Percentiles rank a stretch among this genome's conserved stretches.
phyloP scores from a whole-genome alignment of 1,140 invertebrate species.

The Aphaenogaster rudis region DNA sequence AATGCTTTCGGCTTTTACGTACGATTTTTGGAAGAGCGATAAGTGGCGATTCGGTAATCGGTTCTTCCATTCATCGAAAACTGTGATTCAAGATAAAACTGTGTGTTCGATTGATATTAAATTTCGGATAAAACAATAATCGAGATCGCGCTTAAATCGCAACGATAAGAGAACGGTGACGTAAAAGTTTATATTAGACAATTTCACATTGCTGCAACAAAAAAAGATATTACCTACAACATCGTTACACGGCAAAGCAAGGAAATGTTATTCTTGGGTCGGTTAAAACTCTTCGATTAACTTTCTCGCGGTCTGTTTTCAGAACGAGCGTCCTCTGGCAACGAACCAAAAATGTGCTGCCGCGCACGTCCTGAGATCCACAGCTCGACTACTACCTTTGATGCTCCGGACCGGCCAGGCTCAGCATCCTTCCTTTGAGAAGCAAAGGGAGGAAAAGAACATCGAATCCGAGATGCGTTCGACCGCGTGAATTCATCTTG shows the following conservation, averaged over 20 bases:
- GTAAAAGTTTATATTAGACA: background rate
- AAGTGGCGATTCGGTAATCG: conserved; percentile 29
- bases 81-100: background rate
- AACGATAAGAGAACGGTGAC: background rate
- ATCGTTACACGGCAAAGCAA: conserved; percentile 42
- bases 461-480: conserved; percentile 64
- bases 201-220: background rate
- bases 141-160: background rate
- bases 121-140: background rate
- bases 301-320: conserved; percentile 66
- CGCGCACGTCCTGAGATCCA: conserved; percentile 32
- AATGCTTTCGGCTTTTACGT: conserved; percentile 33
- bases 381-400: conserved; percentile 45
- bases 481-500: conserved; percentile 63
- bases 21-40: conserved; percentile 12
- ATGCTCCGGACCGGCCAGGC: conserved; percentile 38
- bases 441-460: conserved; percentile 32
- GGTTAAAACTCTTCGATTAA: conserved; percentile 63
- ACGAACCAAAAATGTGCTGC: conserved; percentile 58
- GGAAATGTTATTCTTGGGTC: conserved; percentile 69
- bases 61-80: background rate
- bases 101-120: background rate
- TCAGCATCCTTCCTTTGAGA: conserved; percentile 50
- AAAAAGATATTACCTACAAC: background rate
- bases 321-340: conserved; percentile 54